phyloP scores from a whole-genome alignment of 2,888 invertebrate genomes.

The Rotaria magnacalcarata region DNA sequence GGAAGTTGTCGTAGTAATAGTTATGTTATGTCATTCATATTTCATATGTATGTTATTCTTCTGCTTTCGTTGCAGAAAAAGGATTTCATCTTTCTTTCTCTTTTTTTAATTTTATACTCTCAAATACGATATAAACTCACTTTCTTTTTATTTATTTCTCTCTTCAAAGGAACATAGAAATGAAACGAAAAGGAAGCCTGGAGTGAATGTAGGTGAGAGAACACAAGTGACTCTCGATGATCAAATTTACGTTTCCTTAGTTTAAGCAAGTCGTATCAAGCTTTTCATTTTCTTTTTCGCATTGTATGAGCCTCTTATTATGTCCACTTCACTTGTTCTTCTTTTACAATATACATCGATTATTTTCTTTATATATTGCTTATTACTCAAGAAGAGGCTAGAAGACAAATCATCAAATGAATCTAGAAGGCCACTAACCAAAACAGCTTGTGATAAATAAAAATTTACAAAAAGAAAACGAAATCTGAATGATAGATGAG shows the following conservation, averaged over 20 bases:
- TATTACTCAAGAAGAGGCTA: background rate
- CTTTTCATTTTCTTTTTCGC: background rate
- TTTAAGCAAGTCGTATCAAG: background rate
- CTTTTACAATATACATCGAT: background rate
- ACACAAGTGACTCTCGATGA: conserved; percentile 10
- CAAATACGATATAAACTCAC: background rate
- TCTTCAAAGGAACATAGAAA: background rate
- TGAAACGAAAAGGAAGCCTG: conserved; percentile 8
- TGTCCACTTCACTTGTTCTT: background rate
- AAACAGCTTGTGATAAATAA: background rate
- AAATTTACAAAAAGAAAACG: background rate
- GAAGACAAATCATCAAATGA: background rate
- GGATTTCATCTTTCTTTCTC: background rate
- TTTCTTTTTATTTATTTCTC: background rate
- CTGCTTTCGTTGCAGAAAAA: conserved; percentile 11
- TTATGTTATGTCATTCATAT: background rate
- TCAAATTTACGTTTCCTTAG: conserved; percentile 26
- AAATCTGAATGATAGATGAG: background rate
- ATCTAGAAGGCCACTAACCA: background rate
- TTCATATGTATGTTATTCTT: background rate
- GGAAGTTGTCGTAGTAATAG: background rate
- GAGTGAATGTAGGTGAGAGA: conserved; percentile 1
- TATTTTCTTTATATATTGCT: background rate
- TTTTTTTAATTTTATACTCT: background rate
- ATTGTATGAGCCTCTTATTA: background rate